These are phyloP conservation scores for Nyctereutes procyonoides DNA, from an alignment of 2,113 vertebrate genomes.

Conservation along the genomic window DNA sequence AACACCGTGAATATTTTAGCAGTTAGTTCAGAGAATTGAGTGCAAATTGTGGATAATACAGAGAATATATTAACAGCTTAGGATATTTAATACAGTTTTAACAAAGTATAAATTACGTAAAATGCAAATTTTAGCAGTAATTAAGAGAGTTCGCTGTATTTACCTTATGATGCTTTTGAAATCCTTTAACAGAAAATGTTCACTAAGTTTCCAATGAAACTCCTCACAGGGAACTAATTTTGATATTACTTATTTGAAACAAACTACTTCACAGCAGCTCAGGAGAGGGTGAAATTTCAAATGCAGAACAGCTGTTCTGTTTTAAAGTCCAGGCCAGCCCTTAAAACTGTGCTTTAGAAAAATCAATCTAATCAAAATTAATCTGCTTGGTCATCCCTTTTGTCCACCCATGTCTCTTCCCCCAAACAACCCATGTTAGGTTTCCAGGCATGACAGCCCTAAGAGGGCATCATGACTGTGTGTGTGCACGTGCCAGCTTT, in stretches of 20 bases:
- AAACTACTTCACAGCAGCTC: conserved; percentile 40
- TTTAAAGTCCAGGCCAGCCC: neutral
- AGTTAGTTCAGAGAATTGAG: conserved; percentile 36
- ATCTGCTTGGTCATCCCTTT: neutral
- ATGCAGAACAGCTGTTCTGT: neutral
- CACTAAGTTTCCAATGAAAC: conserved; percentile 9
- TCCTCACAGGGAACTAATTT: neutral
- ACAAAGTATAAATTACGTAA: neutral
- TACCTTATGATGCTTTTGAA: conserved; percentile 50
- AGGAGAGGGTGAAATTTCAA: conserved; percentile 21
- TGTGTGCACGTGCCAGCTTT: neutral
- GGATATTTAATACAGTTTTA: conserved; percentile 23
- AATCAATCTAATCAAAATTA: neutral
- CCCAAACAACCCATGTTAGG: neutral
- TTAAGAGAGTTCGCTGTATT: neutral
- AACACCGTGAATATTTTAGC: neutral
- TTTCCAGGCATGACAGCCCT: neutral
- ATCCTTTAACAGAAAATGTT: conserved; percentile 48
- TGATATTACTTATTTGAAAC: conserved; percentile 63
- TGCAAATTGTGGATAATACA: neutral
- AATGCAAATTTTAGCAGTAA: conserved; percentile 46
- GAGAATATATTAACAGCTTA: neutral
- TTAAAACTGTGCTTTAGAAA: neutral
- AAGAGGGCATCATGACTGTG: neutral
- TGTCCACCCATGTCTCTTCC: neutral